phyloP scores from a whole-genome alignment of 2,797 vertebrate genomes.

The Sebastolobus altivelis region DNA sequence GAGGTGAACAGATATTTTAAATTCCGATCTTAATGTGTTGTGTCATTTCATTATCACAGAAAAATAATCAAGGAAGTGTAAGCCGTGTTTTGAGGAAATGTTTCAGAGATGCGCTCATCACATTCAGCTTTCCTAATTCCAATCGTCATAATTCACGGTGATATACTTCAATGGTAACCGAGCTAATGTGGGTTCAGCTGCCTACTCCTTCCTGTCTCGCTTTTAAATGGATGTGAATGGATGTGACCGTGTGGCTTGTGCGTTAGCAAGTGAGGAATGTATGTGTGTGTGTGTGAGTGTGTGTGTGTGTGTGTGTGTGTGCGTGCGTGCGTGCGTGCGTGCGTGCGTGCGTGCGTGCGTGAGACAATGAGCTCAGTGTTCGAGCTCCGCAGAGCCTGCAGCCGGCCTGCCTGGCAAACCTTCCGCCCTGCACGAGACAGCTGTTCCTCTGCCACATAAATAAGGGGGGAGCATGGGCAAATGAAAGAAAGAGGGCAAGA shows the following conservation, averaged over 20 bases:
- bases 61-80: not conserved
- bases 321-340: slow-evolving; percentile 16
- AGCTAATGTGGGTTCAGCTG: slow-evolving; percentile 53
- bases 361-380: slow-evolving; percentile 86
- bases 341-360: slow-evolving; percentile 5
- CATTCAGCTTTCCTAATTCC: slow-evolving; percentile 1
- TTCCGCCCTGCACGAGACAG: slow-evolving; percentile 85
- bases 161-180: slow-evolving; percentile 38
- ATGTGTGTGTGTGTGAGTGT: slow-evolving; percentile 25
- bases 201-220: slow-evolving; percentile 52
- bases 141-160: slow-evolving; percentile 27
- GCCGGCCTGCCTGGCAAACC: slow-evolving; percentile 76
- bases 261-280: slow-evolving; percentile 21
- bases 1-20: not conserved
- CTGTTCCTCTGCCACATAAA: slow-evolving; percentile 80
- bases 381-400: slow-evolving; percentile 63
- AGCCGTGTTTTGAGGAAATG: not conserved
- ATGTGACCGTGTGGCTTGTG: slow-evolving; percentile 61
- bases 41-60: not conserved
- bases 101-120: not conserved
- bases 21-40: not conserved
- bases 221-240: slow-evolving; percentile 68
- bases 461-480: slow-evolving; percentile 42
- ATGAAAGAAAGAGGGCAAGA: slow-evolving; percentile 50
- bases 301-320: slow-evolving; percentile 19